Evolutionary conservation across 2,113 vertebrate genomes (phyloP), one percentile per base, ranked within the genome.

Genomic region (Periophthalmus modestus): DNA sequence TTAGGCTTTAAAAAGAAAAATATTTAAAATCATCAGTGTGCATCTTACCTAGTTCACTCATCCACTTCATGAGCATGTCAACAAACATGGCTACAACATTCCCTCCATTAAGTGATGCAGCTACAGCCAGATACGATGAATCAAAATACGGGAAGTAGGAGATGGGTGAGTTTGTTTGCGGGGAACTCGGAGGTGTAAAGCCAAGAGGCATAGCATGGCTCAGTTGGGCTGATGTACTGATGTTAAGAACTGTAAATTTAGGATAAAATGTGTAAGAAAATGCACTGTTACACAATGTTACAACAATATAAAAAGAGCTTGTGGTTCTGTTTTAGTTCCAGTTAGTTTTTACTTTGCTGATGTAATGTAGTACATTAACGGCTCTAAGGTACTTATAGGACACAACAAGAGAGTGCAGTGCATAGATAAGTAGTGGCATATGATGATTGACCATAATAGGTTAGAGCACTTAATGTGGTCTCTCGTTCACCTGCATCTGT

Each of bases 151-250:
- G 98, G 80, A 96, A 96, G 74, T 96, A 97, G 71, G 94, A 86
- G 4, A 97, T 68, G 0, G 96, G 78, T 9, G 95, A 95, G 4
- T 59, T 36, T 0, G 94, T 91, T 82, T 95, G 91, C 1, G 95
- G 95, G 28, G 73, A 84, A 48, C 92, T 85, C 2, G 78, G 85
- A 16, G 95, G 97, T 72, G 87, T 93, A 87, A 98, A 99, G 50
- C 91, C 95, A 10, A 2, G 70, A 2, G 95, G 95, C 95, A 96
- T 95, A 71, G 92, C 87, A 50, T 94, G 84, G 9, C 94, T 94
- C 85, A 99, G 85, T 93, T 99, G 97, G 61, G 96, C 94, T 0
- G 98, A 99, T 9, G 98, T 99, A 88, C 97, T 94, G 46, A 99
- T 93, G 86, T 98, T 99, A 74, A 99, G 93, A 83, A 98, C 98